Evolutionary conservation across 23 tunicate species (phyloP).

Genomic region (Styela clava): DNA sequence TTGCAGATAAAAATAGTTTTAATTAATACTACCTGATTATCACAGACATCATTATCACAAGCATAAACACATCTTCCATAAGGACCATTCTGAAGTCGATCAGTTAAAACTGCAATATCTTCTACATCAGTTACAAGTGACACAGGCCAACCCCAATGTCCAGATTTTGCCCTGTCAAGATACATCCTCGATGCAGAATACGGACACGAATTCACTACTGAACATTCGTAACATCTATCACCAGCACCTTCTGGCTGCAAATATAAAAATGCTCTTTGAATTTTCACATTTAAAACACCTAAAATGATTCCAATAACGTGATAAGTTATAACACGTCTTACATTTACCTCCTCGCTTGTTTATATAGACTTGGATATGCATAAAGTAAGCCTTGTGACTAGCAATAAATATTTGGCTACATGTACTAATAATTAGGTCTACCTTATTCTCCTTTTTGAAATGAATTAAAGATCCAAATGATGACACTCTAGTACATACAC

Average conservation of each 20-base stretch:
- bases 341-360: too few relatives aligned
- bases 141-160: constrained; percentile 49
- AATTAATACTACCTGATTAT: constrained; percentile 50
- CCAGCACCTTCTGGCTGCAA: constrained; percentile 45
- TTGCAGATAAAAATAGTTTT: too few relatives aligned
- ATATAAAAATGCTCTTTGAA: not conserved
- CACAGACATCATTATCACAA: constrained; percentile 86
- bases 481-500: constrained; percentile 33
- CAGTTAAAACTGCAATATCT: constrained; percentile 40
- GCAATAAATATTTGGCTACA: too few relatives aligned
- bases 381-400: too few relatives aligned
- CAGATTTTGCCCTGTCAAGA: constrained; percentile 26
- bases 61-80: constrained; percentile 86
- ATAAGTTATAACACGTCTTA: too few relatives aligned
- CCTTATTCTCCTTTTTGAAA: constrained; percentile 53
- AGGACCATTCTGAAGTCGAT: constrained; percentile 65
- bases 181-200: constrained; percentile 66
- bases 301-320: not conserved
- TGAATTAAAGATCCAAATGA: constrained; percentile 79
- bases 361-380: too few relatives aligned
- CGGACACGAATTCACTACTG: constrained; percentile 44
- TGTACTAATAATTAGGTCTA: too few relatives aligned
- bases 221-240: constrained; percentile 47
- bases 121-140: constrained; percentile 66
- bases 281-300: not conserved